phyloP scores from a whole-genome alignment of 2,888 invertebrate genomes.

The Tridacna gigas region DNA sequence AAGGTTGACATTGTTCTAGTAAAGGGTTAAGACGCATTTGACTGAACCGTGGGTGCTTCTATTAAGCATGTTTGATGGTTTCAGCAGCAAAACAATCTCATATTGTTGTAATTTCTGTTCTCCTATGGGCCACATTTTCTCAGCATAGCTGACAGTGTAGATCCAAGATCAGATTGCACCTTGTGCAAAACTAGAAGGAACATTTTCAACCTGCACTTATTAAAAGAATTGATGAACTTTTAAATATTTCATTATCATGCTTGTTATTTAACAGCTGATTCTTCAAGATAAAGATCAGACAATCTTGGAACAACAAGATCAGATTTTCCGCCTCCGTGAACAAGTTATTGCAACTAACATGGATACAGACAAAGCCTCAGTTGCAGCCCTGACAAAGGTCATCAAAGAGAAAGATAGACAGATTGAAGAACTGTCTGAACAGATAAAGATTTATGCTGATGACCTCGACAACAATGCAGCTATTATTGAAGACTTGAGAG shows the following conservation, averaged over 20 bases:
- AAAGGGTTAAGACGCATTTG: too few relatives aligned
- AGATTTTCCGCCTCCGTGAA: conserved; percentile 86
- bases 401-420: conserved; percentile 89
- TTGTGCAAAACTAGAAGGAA: too few relatives aligned
- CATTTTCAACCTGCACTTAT: too few relatives aligned
- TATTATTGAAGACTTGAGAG: conserved; percentile 89
- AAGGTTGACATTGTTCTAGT: too few relatives aligned
- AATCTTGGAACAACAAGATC: conserved; percentile 88
- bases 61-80: too few relatives aligned
- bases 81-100: too few relatives aligned
- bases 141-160: too few relatives aligned
- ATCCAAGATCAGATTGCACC: too few relatives aligned
- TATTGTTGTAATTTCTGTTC: too few relatives aligned
- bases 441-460: conserved; percentile 88
- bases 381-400: conserved; percentile 85
- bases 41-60: too few relatives aligned
- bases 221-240: too few relatives aligned
- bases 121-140: too few relatives aligned
- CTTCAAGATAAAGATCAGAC: conserved; percentile 90
- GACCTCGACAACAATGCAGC: conserved; percentile 91
- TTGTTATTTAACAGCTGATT: conserved; percentile 75
- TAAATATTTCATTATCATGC: background rate
- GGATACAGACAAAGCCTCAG: conserved; percentile 85
- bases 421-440: conserved; percentile 90
- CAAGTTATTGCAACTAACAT: conserved; percentile 85